Base-by-base conservation (phyloP, 92 coral and sea anemone genomes). In the Siderastrea siderea region DNA sequence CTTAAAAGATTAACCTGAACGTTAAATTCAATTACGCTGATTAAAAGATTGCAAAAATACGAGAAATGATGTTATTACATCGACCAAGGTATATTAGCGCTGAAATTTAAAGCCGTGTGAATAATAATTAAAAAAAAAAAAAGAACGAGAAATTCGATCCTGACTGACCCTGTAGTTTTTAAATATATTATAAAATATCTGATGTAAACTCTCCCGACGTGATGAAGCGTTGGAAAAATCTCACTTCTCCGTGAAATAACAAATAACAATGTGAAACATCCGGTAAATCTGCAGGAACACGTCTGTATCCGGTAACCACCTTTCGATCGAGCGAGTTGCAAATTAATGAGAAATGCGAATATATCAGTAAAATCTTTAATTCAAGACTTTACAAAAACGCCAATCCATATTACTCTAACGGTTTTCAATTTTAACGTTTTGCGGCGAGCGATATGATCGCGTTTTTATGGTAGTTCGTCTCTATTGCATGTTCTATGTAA, bases 231-330 rank as follows among this genome's bases (percentile, higher is more conserved):
- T 69, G 57, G 52, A 81, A 68, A 81, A 15, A 72, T 69, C 47
- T 57, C 53, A 3, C 47, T 4, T 3, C 60, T 44, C 68, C 17
- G 48, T 69, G 47, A 73, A 81, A 81, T 53, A 81, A 69, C 58
- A 57, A 80, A 46, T 57, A 82, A 47, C 74, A 46, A 12, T 44
- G 38, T 66, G 50, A 12, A 69, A 46, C 86, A 57, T 74, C 78
- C 78, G 78, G 78, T 78, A n/a, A 46, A 14, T 59, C 67, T 17
- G 84, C 12, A 53, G 6, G 58, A 3, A 64, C 47, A 63, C 60
- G 68, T n/a, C 54, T 45, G 64, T 82, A 19, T 82, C 86, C 76
- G 67, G 60, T 45, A 15, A 15, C 14, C 10, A 64, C 84, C 17
- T 60, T 47, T 48, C 61, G 57, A 71, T 45, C 48, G 68, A 61